These are phyloP conservation scores for Clarias fuscus DNA, from an alignment of 2,797 vertebrate species.

Conservation along the genomic window DNA sequence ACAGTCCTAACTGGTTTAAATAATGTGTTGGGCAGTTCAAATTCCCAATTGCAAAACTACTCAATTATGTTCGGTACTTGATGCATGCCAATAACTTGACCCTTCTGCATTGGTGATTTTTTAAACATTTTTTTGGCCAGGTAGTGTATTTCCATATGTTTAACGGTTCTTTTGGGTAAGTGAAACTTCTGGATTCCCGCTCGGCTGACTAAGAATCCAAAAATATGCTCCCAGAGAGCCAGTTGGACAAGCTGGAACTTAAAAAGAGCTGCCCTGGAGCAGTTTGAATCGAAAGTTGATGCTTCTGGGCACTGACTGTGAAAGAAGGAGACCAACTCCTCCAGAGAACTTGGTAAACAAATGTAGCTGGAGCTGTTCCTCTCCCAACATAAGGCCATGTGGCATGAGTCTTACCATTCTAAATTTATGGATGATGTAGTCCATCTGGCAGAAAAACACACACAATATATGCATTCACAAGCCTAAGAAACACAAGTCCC, in stretches of 20 bases:
- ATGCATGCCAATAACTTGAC: too few relatives aligned
- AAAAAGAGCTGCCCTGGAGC: not conserved
- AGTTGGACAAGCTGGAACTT: not conserved
- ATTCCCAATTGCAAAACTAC: too few relatives aligned
- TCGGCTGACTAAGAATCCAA: not conserved
- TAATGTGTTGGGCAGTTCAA: too few relatives aligned
- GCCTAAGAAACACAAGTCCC: not conserved
- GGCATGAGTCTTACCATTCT: not conserved
- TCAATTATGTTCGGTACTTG: too few relatives aligned
- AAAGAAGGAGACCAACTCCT: not conserved
- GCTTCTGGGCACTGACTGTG: not conserved
- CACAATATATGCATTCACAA: not conserved
- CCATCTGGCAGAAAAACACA: not conserved
- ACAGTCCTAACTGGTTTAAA: too few relatives aligned
- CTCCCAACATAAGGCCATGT: not conserved
- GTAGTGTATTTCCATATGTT: not conserved
- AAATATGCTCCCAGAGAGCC: not conserved
- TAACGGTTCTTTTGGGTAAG: not conserved
- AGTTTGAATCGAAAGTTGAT: slow-evolving; percentile 4
- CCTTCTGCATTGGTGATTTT: too few relatives aligned
- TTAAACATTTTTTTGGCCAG: too few relatives aligned
- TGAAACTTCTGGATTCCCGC: not conserved
- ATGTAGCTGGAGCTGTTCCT: not conserved
- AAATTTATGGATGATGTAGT: not conserved
- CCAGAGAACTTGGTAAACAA: not conserved